These are phyloP conservation scores for Xenopus borealis DNA, from an alignment of 2,113 vertebrate genomes.

Conservation along the genomic window DNA sequence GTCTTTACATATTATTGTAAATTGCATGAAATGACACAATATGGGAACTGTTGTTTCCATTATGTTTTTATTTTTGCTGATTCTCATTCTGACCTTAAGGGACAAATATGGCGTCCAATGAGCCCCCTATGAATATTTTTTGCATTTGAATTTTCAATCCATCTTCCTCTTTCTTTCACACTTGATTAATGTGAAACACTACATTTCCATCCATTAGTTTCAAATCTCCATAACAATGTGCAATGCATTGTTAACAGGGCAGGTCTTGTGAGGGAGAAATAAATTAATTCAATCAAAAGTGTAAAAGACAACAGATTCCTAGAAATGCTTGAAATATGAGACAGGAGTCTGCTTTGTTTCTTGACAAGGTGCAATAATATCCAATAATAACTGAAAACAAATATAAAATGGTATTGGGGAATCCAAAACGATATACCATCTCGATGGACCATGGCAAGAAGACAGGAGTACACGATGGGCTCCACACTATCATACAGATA, in stretches of 20 bases:
- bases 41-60: no score
- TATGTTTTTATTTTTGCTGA: no score
- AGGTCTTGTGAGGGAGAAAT: background rate
- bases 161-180: conserved; percentile 30
- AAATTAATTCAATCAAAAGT: conserved; percentile 1
- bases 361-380: no score
- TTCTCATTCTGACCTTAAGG: no score
- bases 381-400: no score
- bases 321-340: background rate
- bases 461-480: background rate
- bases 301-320: background rate
- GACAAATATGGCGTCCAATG: background rate
- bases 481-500: no score
- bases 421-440: background rate
- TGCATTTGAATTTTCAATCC: conserved; percentile 30
- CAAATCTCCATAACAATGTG: conserved; percentile 38
- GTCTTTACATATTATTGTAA: no score
- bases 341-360: no score
- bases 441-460: background rate
- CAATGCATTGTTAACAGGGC: background rate
- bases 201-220: background rate
- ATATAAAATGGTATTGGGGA: no score
- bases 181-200: conserved; percentile 32
- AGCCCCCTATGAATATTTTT: conserved; percentile 24
- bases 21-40: no score